phyloP scores from a whole-genome alignment of 2,113 vertebrate genomes.

The Sterrhoptilus dennistouni region DNA sequence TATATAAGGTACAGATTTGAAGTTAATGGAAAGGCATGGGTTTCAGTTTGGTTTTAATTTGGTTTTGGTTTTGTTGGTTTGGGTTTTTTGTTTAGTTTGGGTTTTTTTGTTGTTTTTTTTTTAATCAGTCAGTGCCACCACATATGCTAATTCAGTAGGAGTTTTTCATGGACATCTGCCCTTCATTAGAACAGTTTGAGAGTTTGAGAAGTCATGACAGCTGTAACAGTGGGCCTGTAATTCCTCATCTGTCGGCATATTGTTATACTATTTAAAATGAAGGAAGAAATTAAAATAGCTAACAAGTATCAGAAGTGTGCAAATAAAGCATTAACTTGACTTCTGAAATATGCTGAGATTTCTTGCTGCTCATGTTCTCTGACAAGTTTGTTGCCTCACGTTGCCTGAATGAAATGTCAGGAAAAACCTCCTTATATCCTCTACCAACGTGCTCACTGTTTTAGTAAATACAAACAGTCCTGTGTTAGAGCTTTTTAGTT shows the following conservation, averaged over 20 bases:
- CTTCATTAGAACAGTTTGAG: conserved; percentile 25
- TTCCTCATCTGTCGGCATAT: conserved; percentile 9
- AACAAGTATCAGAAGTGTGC: not conserved
- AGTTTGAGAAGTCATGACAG: conserved; percentile 35
- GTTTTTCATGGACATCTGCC: conserved; percentile 24
- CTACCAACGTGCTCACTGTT: accelerated
- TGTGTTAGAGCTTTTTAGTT: not conserved
- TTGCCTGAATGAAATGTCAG: not conserved
- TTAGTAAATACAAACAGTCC: conserved; percentile 23
- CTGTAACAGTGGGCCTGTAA: conserved; percentile 51
- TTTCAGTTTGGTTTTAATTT: not conserved
- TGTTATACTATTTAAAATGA: conserved; percentile 21
- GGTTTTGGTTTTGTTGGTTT: not conserved
- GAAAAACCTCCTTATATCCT: not conserved
- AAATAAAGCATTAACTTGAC: not conserved
- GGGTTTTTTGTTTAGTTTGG: not conserved
- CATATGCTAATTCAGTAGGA: not conserved
- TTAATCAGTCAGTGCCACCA: not conserved
- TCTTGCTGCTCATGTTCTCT: conserved; percentile 28
- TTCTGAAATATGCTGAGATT: conserved; percentile 23
- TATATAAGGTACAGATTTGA: not conserved
- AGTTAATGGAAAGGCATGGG: not conserved
- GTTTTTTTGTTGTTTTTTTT: not conserved
- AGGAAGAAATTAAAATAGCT: conserved; percentile 19
- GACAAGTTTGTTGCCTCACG: not conserved